phyloP scores from a whole-genome alignment of 2,888 invertebrate genomes.

The Sipunculus nudus region DNA sequence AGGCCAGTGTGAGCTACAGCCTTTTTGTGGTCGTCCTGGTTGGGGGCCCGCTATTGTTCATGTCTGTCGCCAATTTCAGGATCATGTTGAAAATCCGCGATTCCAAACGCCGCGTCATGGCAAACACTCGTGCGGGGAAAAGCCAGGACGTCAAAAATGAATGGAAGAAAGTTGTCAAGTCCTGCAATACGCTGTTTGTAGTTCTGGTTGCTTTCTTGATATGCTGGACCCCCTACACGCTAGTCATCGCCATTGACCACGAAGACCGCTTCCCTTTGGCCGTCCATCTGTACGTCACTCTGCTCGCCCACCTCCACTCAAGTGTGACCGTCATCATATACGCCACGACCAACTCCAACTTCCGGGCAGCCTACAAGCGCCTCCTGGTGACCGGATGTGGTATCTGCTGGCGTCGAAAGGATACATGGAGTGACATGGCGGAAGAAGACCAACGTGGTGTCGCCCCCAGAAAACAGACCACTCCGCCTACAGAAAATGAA shows the following conservation, averaged over 20 bases:
- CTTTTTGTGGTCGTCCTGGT: conserved; percentile 24
- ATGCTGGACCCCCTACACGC: conserved; percentile 8
- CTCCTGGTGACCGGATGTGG: no score
- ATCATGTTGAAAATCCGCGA: conserved; percentile 6
- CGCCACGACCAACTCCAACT: no score
- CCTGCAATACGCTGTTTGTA: conserved; percentile 6
- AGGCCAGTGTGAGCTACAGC: conserved; percentile 14
- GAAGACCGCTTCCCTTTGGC: conserved; percentile 41
- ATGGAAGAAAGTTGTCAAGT: background rate
- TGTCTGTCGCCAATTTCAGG: conserved; percentile 9
- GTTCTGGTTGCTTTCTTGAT: conserved; percentile 8
- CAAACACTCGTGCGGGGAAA: no score
- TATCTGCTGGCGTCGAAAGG: no score
- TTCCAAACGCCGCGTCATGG: background rate
- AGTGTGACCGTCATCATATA: no score
- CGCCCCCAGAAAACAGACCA: no score
- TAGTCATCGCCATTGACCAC: conserved; percentile 10
- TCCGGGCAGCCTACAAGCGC: no score
- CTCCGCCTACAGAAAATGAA: no score
- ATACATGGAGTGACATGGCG: no score
- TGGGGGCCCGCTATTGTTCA: conserved; percentile 11
- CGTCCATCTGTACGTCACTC: conserved; percentile 50
- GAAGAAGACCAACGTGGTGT: no score
- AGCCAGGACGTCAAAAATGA: background rate
- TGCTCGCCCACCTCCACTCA: conserved; percentile 55